A percentile compares a stretch with the other conserved stretches of the same genome.
Evolutionary conservation across 2,113 vertebrate species (phyloP).

Genomic region (Pelecanoides urinatrix): DNA sequence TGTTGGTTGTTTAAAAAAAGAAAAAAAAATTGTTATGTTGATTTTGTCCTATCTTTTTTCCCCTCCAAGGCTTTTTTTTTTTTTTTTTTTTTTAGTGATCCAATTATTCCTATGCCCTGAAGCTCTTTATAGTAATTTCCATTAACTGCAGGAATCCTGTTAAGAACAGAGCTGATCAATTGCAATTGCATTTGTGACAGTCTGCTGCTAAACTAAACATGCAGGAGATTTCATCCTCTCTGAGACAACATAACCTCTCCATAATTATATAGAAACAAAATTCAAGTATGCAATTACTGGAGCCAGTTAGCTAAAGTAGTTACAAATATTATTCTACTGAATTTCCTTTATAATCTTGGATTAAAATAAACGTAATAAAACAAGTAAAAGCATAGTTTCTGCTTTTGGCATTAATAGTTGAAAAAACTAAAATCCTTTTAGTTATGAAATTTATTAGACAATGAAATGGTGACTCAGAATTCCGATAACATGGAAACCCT

Average conservation of each 20-base stretch:
- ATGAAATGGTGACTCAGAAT: background rate
- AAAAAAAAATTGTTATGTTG: background rate
- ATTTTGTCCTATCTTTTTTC: background rate
- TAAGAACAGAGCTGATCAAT: constrained; percentile 61
- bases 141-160: constrained; percentile 70
- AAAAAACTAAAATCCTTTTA: background rate
- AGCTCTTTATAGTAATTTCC: constrained; percentile 65
- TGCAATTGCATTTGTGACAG: constrained; percentile 68
- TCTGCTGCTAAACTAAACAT: constrained; percentile 52
- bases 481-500: background rate
- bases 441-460: background rate
- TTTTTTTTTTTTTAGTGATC: background rate
- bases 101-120: constrained; percentile 61
- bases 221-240: constrained; percentile 35
- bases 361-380: background rate
- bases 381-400: background rate
- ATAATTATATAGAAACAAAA: background rate
- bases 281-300: background rate
- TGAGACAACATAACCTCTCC: background rate
- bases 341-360: background rate
- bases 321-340: background rate
- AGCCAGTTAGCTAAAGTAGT: background rate
- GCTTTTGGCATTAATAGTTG: background rate
- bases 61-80: background rate
- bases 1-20: background rate